phyloP scores from a whole-genome alignment of 2,113 vertebrate genomes.

The Nasalis larvatus region DNA sequence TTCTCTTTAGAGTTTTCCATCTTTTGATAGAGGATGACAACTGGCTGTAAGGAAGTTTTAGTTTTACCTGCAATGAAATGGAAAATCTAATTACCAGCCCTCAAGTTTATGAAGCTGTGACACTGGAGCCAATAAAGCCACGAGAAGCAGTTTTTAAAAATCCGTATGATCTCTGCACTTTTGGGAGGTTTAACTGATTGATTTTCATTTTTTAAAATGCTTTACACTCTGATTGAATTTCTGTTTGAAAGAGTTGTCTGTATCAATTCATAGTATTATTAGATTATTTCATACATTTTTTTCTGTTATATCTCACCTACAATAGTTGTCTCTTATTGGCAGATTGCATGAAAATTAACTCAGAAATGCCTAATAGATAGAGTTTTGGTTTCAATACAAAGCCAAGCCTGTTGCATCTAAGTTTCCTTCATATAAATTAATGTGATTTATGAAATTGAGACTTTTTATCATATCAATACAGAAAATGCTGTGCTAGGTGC shows the following conservation, averaged over 20 bases:
- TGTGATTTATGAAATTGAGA: not conserved
- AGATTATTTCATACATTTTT: not conserved
- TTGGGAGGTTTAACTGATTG: not conserved
- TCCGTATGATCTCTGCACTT: not conserved
- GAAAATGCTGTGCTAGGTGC: not conserved
- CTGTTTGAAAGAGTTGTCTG: not conserved
- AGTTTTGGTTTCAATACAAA: not conserved
- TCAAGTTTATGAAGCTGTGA: not conserved
- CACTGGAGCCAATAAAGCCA: not conserved
- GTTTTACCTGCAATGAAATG: conserved; percentile 41
- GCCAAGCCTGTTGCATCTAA: not conserved
- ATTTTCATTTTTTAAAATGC: conserved; percentile 22
- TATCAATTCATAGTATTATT: not conserved
- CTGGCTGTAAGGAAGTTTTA: conserved; percentile 2
- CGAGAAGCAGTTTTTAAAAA: not conserved
- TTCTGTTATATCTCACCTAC: not conserved
- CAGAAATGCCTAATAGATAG: not conserved
- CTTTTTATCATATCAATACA: not conserved
- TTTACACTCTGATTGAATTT: not conserved
- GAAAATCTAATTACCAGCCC: conserved; percentile 32
- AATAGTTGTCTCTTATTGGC: not conserved
- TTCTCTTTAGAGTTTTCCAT: not conserved
- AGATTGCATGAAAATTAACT: not conserved
- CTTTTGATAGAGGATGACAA: conserved; percentile 4
- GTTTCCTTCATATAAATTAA: not conserved